Conservation (phyloP, 2,113 vertebrate species). For the Notothenia rossii region DNA sequence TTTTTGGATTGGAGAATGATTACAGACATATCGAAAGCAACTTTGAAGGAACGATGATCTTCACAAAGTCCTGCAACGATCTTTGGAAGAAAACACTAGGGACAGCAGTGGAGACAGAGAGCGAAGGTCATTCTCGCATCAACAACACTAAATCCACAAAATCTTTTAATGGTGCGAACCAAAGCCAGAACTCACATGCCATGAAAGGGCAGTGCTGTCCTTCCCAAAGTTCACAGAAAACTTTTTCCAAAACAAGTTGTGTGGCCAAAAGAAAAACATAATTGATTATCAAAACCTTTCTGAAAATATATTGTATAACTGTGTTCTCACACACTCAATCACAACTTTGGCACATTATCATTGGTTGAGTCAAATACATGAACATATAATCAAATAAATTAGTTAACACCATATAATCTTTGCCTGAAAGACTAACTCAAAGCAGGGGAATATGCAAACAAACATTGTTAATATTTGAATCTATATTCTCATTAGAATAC, state of each 20-base stretch:
- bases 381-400: conserved; percentile 20
- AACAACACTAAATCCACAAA: conserved; percentile 65
- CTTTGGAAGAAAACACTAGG: conserved; percentile 53
- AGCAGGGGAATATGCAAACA: conserved; percentile 36
- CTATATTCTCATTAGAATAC: conserved; percentile 28
- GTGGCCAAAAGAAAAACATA: conserved; percentile 36
- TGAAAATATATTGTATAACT: not conserved
- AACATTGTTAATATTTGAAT: conserved; percentile 42
- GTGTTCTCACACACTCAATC: conserved; percentile 37
- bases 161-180: conserved; percentile 61
- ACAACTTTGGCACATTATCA: conserved; percentile 4
- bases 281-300: conserved; percentile 19
- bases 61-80: conserved; percentile 24
- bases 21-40: conserved; percentile 28
- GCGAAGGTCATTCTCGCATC: conserved; percentile 67
- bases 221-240: conserved; percentile 43
- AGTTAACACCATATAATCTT: conserved; percentile 1
- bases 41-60: conserved; percentile 44
- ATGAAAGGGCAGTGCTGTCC: conserved; percentile 62
- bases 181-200: conserved; percentile 44
- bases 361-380: conserved; percentile 7
- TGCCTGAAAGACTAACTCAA: conserved; percentile 17
- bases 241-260: conserved; percentile 42
- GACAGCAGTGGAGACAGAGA: conserved; percentile 48
- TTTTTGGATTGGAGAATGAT: conserved; percentile 27